These are phyloP conservation scores for Lepidocyrtinus sp. DNA, from an alignment of 2,888 invertebrate genomes.

Conservation along the genomic window DNA sequence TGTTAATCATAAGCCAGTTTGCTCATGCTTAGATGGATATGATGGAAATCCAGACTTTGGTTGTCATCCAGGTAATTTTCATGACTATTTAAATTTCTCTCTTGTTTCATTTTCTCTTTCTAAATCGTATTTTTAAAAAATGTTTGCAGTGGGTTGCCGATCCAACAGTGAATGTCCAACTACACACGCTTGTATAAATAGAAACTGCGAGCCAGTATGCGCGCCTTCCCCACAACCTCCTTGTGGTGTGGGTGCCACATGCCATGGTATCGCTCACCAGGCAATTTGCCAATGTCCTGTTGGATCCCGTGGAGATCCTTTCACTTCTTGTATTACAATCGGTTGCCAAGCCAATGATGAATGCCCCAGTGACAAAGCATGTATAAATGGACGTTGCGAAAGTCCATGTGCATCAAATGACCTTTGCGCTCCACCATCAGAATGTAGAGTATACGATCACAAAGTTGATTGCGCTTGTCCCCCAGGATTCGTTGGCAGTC, in stretches of 20 bases:
- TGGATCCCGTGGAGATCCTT: conserved; percentile 71
- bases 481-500: conserved; percentile 78
- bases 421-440: conserved; percentile 80
- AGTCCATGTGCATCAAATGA: conserved; percentile 86
- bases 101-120: too few species aligned
- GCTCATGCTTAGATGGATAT: conserved; percentile 71
- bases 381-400: conserved; percentile 85
- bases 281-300: conserved; percentile 72
- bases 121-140: too few species aligned
- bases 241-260: conserved; percentile 71
- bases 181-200: conserved; percentile 87
- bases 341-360: conserved; percentile 91
- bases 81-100: too few species aligned
- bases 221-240: conserved; percentile 70
- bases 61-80: conserved; percentile 67
- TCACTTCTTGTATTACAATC: conserved; percentile 74
- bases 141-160: conserved; percentile 78
- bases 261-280: conserved; percentile 70
- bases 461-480: conserved; percentile 89
- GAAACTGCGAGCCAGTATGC: conserved; percentile 87
- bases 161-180: conserved; percentile 85
- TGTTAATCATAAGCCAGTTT: conserved; percentile 73
- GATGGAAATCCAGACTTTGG: conserved; percentile 69
- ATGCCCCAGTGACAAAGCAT: conserved; percentile 88
- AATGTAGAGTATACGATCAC: conserved; percentile 87